These are phyloP conservation scores for Rhinoraja longicauda DNA, from an alignment of 2,797 vertebrate genomes.

Conservation along the genomic window DNA sequence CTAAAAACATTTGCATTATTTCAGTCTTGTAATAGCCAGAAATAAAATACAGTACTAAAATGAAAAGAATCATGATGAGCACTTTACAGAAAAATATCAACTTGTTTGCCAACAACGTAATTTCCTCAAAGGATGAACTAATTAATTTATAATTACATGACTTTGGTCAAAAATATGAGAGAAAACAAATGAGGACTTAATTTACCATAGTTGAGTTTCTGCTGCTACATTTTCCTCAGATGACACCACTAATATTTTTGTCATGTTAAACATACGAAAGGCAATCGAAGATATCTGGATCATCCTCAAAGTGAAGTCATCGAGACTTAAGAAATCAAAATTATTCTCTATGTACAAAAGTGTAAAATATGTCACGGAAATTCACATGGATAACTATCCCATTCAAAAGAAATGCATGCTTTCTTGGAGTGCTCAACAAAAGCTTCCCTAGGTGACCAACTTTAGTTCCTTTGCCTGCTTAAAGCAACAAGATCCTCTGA, in stretches of 20 bases:
- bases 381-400: slow-evolving; percentile 4
- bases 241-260: background rate
- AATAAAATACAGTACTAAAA: slow-evolving; percentile 35
- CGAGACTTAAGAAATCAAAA: slow-evolving; percentile 16
- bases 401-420: background rate
- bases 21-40: slow-evolving; percentile 6
- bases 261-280: background rate
- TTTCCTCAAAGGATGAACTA: background rate
- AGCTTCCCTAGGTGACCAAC: slow-evolving; percentile 10
- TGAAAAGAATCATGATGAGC: slow-evolving; percentile 19
- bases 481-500: background rate
- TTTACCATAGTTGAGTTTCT: slow-evolving; percentile 13
- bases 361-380: slow-evolving; percentile 13
- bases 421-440: background rate
- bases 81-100: slow-evolving; percentile 23
- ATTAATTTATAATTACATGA: slow-evolving; percentile 13
- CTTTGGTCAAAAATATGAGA: slow-evolving; percentile 4
- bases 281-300: background rate
- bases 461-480: background rate
- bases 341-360: slow-evolving; percentile 23
- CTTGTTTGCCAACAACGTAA: slow-evolving; percentile 8
- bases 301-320: background rate
- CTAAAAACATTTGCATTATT: slow-evolving; percentile 23
- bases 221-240: slow-evolving; percentile 10
- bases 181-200: background rate